Evolutionary conservation across 2,797 vertebrate genomes (phyloP).

Genomic region (Chelonia mydas): DNA sequence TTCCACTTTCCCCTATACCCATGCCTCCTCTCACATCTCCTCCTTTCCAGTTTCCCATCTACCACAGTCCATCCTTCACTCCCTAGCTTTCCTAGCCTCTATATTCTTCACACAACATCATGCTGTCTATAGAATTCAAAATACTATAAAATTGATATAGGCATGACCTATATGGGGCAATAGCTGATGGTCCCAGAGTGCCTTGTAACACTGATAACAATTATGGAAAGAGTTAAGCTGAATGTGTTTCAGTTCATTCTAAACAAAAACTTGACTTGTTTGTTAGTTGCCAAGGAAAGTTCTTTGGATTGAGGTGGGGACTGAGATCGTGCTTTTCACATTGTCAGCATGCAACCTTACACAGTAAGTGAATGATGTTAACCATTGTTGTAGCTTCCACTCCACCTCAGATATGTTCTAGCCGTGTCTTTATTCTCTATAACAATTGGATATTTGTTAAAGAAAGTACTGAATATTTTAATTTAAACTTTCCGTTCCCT

Average conservation of each 20-base stretch:
- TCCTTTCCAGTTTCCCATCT: neutral
- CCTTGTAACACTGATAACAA: neutral
- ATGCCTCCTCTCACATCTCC: neutral
- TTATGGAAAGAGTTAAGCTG: neutral
- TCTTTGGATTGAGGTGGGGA: neutral
- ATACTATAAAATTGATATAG: neutral
- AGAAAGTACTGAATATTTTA: neutral
- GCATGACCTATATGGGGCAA: neutral
- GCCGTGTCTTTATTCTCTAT: neutral
- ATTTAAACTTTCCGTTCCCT: neutral
- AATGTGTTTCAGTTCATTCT: neutral
- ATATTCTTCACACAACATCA: neutral
- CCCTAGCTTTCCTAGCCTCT: neutral
- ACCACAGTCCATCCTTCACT: neutral
- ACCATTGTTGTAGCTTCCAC: neutral
- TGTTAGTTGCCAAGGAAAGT: neutral
- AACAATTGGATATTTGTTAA: neutral
- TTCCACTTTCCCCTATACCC: neutral
- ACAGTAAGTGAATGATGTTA: neutral
- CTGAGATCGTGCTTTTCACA: neutral
- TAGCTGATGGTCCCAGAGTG: neutral
- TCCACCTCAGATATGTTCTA: neutral
- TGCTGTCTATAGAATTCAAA: neutral
- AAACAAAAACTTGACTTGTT: fast-evolving
- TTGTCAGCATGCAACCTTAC: neutral